Percentiles rank a stretch among this genome's conserved stretches.
phyloP scores from a whole-genome alignment of 1,140 invertebrate species.

The Macrocentrus cingulum region DNA sequence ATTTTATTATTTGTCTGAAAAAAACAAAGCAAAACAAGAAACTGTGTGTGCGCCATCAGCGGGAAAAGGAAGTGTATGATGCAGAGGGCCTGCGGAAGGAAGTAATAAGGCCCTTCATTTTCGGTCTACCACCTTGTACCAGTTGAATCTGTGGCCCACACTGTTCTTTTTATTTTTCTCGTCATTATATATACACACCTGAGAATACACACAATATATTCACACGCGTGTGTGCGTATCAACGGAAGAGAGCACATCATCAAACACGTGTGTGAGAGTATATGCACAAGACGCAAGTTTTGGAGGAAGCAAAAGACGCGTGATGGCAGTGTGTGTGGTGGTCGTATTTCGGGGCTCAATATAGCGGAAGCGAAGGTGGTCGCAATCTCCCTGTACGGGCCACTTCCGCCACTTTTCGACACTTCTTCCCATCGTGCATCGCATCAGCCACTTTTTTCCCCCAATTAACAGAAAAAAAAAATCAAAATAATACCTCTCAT shows the following conservation, averaged over 20 bases:
- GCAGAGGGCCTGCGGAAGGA: conserved; percentile 2
- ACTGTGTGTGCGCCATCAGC: background rate
- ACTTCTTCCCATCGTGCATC: conserved; percentile 18
- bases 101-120: conserved; percentile 15
- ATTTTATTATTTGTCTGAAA: no score
- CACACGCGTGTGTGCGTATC: conserved; percentile 15
- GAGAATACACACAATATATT: no score
- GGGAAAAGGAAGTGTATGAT: no score
- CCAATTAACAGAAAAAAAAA: background rate
- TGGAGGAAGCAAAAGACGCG: conserved; percentile 17
- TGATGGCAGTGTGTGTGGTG: conserved; percentile 41
- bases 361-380: conserved; percentile 60
- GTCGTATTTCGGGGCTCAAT: conserved; percentile 47
- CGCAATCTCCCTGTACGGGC: conserved; percentile 49
- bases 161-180: conserved; percentile 28
- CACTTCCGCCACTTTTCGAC: conserved; percentile 47
- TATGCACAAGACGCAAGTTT: conserved; percentile 23
- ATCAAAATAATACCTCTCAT: no score
- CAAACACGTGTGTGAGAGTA: conserved; percentile 30
- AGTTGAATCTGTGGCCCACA: conserved; percentile 16
- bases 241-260: conserved; percentile 22
- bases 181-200: background rate
- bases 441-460: no score
- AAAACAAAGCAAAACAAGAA: background rate
- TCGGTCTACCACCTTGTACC: conserved; percentile 21